Conservation (phyloP, 1,140 invertebrate genomes). For the Euborellia annulipes region DNA sequence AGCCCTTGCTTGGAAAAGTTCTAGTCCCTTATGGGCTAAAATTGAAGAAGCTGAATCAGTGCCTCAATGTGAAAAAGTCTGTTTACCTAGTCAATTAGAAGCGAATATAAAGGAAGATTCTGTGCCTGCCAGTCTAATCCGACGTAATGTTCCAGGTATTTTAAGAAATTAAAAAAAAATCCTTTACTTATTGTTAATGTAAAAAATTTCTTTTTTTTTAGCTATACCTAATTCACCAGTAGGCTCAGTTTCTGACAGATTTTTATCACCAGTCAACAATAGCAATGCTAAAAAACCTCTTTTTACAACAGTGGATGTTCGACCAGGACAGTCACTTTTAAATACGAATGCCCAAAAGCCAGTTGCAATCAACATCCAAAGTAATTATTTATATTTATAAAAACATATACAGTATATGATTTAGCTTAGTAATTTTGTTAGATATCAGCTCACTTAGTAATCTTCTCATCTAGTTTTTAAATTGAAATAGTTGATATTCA, state of each 20-base stretch:
- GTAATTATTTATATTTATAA: too few relatives aligned
- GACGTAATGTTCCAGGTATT: not conserved
- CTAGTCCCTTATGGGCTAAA: constrained; percentile 77
- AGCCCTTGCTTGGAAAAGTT: constrained; percentile 70
- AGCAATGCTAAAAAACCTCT: too few relatives aligned
- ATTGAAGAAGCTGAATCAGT: constrained; percentile 40
- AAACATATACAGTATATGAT: too few relatives aligned
- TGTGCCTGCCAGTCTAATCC: not conserved
- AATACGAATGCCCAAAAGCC: constrained; percentile 6
- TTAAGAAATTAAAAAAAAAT: not conserved
- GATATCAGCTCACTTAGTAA: not conserved
- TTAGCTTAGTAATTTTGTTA: not conserved
- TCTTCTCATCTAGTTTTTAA: too few relatives aligned
- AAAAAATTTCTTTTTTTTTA: not conserved
- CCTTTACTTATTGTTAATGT: not conserved
- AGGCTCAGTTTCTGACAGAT: constrained; percentile 35
- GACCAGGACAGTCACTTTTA: constrained; percentile 37
- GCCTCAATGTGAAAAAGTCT: constrained; percentile 49
- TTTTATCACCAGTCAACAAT: constrained; percentile 19
- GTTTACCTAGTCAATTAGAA: constrained; percentile 28
- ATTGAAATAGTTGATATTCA: too few relatives aligned
- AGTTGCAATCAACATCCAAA: constrained; percentile 11
- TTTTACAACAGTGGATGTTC: constrained; percentile 19
- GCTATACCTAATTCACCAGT: constrained; percentile 28
- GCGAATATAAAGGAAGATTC: not conserved